Evolutionary conservation across 2,113 vertebrate species (phyloP), one percentile per base, ranked within the genome.

Genomic region (Piliocolobus tephrosceles): DNA sequence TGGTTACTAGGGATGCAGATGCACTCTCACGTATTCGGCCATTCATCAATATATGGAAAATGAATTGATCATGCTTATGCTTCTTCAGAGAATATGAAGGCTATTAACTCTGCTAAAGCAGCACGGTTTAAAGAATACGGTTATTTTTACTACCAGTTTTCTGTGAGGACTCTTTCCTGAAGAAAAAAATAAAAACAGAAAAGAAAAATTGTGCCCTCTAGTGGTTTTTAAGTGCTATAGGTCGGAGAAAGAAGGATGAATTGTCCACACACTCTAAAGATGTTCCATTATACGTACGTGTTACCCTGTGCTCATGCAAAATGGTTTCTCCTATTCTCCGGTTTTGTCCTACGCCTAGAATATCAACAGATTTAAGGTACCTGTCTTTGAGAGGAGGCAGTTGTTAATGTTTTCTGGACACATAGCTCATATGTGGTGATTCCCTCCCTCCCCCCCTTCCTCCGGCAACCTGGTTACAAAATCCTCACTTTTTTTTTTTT

Each of bases 191-290:
- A 55, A 76, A 58, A 91, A 38, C 58, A 40, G 52, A 52, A 72
- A 64, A 92, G 32, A 55, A 83, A 55, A 75, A 64, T 72, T 70
- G 55, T 52, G 91, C 87, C 98, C 95, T 47, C 97, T 97, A 64
- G 93, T 87, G 96, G 89, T 47, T 2, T 13, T 0, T 13, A 23
- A 10, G 12, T 76, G 58, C 20, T 38, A 2, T 5, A 22, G 35
- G 3, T 40, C 2, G 3, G 66, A 50, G 72, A 61, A 64, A 55
- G 32, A 81, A 89, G 8, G 25, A 50, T 1, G 6, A 45, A 43
- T 30, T 40, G 23, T 3, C 7, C 61, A 87, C 76, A 25, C 1
- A n/a, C 17, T 75, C n/a, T 4, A 30, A 68, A 0, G 57, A 38
- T 30, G 23, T 55, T 61, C 45, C 3, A 6, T 16, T 52, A 6